Evolutionary conservation across 1,140 invertebrate genomes (phyloP), one percentile per base, ranked within the genome.

Genomic region (Hormaphis cornu): DNA sequence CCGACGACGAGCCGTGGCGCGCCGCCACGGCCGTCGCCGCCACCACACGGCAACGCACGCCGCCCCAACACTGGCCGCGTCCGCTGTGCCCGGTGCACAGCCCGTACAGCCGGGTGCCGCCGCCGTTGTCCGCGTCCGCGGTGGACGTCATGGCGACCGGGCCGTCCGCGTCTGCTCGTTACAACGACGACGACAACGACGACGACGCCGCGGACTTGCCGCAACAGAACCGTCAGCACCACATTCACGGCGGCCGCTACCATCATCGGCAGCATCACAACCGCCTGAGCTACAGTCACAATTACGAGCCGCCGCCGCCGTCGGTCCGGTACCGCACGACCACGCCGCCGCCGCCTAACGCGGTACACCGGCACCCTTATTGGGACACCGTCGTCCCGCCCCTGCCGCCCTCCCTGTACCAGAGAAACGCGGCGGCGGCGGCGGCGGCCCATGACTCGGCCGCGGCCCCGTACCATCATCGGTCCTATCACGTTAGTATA

Each of bases 81-180:
- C 61, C 61, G 30, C 44, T 66, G 18, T 66, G 61, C 30, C 61
- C 61, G 28, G 61, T 66, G 61, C 61, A 66, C 61, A 66, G 61
- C 14, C 44, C 61, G 12, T 66, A 66, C 61, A 66, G 28, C 44
- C 61, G 61, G 7, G 61, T 66, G 10, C 61, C 61, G 28, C 61
- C 61, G 7, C 61, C 61, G 26, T 44, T 66, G 18, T 66, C 61
- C 44, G 61, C 61, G 61, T 66, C 61, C 28, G 61, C 61, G 26
- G 61, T 66, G 42, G 61, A 66, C 42, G 61, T 66, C 28, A 48
- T 48, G 40, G 28, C 44, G 69, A 42, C 71, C 77, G 44, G 74
- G 77, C 40, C 30, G 53, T 18, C 54, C 40, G 18, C 54, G 6
- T 14, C 44, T 9, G 35, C 70, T 26, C 48, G 37, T 24, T 37